Evolutionary conservation across 1,140 invertebrate genomes (phyloP).

Genomic region (Drosophila dunni): DNA sequence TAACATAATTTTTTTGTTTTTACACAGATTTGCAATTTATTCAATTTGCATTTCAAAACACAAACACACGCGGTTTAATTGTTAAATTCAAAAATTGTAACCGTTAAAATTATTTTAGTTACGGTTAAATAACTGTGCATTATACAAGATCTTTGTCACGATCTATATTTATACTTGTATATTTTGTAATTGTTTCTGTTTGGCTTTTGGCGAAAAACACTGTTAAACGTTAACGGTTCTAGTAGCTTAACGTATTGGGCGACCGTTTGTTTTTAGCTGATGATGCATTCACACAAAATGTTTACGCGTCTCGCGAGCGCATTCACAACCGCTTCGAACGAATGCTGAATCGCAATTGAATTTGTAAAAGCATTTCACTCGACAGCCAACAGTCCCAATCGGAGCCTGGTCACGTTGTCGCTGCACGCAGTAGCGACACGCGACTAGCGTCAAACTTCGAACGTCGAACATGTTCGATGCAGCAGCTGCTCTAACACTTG

Average conservation of each 20-base stretch:
- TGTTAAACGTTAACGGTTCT: conserved; percentile 43
- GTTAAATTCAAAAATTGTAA: background rate
- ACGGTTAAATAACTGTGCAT: background rate
- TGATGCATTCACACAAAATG: conserved; percentile 30
- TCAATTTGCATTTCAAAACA: conserved; percentile 6
- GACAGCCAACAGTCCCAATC: conserved; percentile 47
- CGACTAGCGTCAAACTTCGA: conserved; percentile 59
- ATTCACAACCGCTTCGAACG: conserved; percentile 73
- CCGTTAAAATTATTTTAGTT: background rate
- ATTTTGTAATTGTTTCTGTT: conserved; percentile 1
- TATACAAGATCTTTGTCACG: conserved; percentile 10
- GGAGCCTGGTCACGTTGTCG: conserved; percentile 67
- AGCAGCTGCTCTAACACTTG: background rate
- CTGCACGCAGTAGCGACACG: conserved; percentile 72
- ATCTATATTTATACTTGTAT: conserved; percentile 7
- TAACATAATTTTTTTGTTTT: background rate
- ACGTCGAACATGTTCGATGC: conserved; percentile 45
- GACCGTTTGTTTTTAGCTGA: conserved; percentile 17
- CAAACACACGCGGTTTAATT: background rate
- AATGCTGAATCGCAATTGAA: conserved; percentile 77
- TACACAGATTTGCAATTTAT: conserved; percentile 10
- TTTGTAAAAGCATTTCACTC: conserved; percentile 80
- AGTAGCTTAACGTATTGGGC: conserved; percentile 17
- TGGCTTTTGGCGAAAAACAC: conserved; percentile 36
- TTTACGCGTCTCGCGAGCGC: conserved; percentile 49